Conservation (phyloP, 2,113 vertebrate genomes). For the Oreotrochilus melanogaster region DNA sequence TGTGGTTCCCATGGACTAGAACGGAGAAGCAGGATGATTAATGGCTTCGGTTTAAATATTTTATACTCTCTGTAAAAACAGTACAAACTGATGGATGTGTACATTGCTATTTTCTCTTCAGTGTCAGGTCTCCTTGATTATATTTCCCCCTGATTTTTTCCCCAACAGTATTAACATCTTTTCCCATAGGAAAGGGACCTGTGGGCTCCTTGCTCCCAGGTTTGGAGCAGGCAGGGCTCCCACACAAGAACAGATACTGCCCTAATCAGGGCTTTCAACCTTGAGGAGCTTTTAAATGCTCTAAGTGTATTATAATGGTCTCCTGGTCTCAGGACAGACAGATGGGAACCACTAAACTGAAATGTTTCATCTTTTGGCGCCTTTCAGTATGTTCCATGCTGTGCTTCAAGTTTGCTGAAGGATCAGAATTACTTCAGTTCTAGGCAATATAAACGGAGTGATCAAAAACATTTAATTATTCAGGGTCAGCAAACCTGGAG, state of each 20-base stretch:
- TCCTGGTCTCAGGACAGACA: constrained; percentile 70
- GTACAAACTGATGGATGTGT: constrained; percentile 53
- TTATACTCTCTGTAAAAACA: constrained; percentile 71
- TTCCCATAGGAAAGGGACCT: not conserved
- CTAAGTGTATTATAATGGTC: constrained; percentile 73
- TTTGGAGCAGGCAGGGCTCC: constrained; percentile 1
- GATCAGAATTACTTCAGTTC: constrained; percentile 77
- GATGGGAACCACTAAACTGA: constrained; percentile 72
- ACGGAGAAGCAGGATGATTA: constrained; percentile 60
- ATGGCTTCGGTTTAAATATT: constrained; percentile 67
- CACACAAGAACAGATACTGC: constrained; percentile 38
- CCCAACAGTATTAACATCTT: not conserved
- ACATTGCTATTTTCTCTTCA: constrained; percentile 29
- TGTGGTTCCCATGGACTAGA: constrained; percentile 70
- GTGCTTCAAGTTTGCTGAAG: constrained; percentile 72
- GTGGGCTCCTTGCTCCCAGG: not conserved
- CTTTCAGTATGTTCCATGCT: constrained; percentile 73
- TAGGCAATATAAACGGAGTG: constrained; percentile 68
- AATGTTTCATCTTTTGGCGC: constrained; percentile 74
- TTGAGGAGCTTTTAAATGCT: constrained; percentile 66
- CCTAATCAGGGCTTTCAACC: constrained; percentile 65
- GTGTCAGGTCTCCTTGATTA: constrained; percentile 26
- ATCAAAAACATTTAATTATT: constrained; percentile 73
- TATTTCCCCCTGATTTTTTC: not conserved
- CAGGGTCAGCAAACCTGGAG: constrained; percentile 58